These are phyloP conservation scores for Sesia bembeciformis DNA, from an alignment of 2,888 invertebrate species.

Conservation along the genomic window DNA sequence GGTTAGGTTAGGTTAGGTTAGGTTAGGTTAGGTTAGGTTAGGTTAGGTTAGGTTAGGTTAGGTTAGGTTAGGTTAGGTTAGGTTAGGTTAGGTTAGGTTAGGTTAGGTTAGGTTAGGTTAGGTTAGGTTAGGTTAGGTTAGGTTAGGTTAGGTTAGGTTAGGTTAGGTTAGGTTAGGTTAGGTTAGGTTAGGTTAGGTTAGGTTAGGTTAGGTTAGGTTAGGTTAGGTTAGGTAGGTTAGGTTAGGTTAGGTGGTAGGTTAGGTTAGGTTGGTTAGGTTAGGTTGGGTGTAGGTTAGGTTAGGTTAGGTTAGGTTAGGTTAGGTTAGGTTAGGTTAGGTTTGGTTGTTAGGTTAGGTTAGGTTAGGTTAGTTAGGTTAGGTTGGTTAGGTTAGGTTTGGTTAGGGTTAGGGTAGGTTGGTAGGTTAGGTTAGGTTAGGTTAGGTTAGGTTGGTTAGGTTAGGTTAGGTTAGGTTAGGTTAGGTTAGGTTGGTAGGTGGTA, in stretches of 20 bases:
- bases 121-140: conserved; percentile 5
- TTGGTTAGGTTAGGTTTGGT: conserved; percentile 3
- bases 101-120: conserved; percentile 1
- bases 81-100: conserved; percentile 7
- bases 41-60: conserved; percentile 4
- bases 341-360: too few relatives aligned
- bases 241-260: conserved; percentile 3
- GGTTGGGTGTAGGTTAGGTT: conserved; percentile 5
- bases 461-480: conserved; percentile 10
- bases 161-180: conserved; percentile 1
- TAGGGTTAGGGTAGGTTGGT: conserved; percentile 9
- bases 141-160: conserved; percentile 6
- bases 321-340: background rate
- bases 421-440: conserved; percentile 11
- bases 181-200: conserved; percentile 4
- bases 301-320: conserved; percentile 7
- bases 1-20: conserved; percentile 4
- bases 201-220: conserved; percentile 6
- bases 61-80: conserved; percentile 6
- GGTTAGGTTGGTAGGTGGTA: too few relatives aligned
- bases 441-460: conserved; percentile 12
- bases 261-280: conserved; percentile 4
- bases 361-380: background rate
- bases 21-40: conserved; percentile 6
- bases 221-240: conserved; percentile 1